Base-by-base conservation (phyloP, 2,113 vertebrate genomes). In the Rallus limicola region DNA sequence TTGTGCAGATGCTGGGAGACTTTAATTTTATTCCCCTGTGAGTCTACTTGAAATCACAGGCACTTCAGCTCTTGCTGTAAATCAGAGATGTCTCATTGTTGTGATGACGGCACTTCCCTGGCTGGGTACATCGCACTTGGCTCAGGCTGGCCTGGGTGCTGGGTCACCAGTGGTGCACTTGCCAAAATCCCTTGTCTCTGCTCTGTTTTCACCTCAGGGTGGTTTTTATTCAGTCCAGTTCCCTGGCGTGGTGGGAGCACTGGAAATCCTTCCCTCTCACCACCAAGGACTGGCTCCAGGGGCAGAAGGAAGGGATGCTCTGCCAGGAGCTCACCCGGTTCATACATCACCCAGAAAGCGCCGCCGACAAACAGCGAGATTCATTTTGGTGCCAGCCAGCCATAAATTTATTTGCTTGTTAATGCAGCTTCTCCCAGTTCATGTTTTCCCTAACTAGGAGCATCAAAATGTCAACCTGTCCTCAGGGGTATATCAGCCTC, bases 391-490 rank as follows among this genome's bases (percentile, higher is more conserved):
- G 70, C 93, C 90, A 94, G 86, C 82, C 26, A 6, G 10, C 89
- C 88, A 97, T 74, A 82, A 95, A 98, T 97, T 93, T 95, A 97
- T 97, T 95, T 97, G 86, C 90, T 97, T 92, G 88, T 92, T 97
- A 97, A 97, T 95, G 95, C 95, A 97, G 89, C 96, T 95, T 93
- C 95, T 82, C 86, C 86, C 72, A 93, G 96, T 94, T 94, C 83
- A 85, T 95, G 97, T 90, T 98, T 96, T 96, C 93, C 84, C 89
- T 98, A 98, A 97, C 48, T 93, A 97, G 95, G 94, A 98, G 82
- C 96, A 97, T 96, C 82, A 94, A 97, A 97, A 98, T 97, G 97
- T 97, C 97, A 98, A 48, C 97, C 94, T 98, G 96, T 97, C 97
- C 97, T 97, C 95, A 93, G 96, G 97, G 97, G 87, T 97, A 36